Evolutionary conservation across 2,797 vertebrate genomes (phyloP).

Genomic region (Hydrocynus forskahlii): DNA sequence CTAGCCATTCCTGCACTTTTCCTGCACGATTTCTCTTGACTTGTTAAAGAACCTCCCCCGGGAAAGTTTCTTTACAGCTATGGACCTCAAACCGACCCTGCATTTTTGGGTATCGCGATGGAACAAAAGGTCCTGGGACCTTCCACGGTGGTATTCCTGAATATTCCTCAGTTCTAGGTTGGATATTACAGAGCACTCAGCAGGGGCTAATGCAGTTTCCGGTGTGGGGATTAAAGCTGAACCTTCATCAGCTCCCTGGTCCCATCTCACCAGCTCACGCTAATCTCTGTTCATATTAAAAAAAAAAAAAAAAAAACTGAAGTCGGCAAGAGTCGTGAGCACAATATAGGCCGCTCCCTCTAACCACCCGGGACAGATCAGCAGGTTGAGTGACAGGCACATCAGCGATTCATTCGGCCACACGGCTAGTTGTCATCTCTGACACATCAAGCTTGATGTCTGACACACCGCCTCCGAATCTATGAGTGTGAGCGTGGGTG

Average conservation of each 20-base stretch:
- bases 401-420: conserved; percentile 32
- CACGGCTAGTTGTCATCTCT: conserved; percentile 29
- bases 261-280: conserved; percentile 19
- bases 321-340: conserved; percentile 49
- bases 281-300: conserved; percentile 55
- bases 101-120: too few relatives aligned
- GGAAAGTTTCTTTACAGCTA: background rate
- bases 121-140: too few relatives aligned
- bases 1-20: too few relatives aligned
- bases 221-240: conserved; percentile 44
- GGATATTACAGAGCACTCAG: conserved; percentile 19
- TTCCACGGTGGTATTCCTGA: background rate
- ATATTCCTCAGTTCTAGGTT: conserved; percentile 3
- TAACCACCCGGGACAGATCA: conserved; percentile 53
- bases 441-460: conserved; percentile 31
- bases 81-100: background rate
- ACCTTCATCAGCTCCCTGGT: conserved; percentile 26
- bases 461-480: conserved; percentile 17
- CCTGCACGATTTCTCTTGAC: background rate
- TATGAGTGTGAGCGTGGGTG: background rate
- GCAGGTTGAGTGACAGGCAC: conserved; percentile 51
- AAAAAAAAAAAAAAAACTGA: conserved; percentile 33
- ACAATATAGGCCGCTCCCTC: conserved; percentile 68
- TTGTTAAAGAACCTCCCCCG: background rate
- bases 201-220: conserved; percentile 11